A percentile compares a stretch with the other conserved stretches of the same genome.
Conservation (phyloP, 2,797 vertebrate species). For the Anniella stebbinsi region DNA sequence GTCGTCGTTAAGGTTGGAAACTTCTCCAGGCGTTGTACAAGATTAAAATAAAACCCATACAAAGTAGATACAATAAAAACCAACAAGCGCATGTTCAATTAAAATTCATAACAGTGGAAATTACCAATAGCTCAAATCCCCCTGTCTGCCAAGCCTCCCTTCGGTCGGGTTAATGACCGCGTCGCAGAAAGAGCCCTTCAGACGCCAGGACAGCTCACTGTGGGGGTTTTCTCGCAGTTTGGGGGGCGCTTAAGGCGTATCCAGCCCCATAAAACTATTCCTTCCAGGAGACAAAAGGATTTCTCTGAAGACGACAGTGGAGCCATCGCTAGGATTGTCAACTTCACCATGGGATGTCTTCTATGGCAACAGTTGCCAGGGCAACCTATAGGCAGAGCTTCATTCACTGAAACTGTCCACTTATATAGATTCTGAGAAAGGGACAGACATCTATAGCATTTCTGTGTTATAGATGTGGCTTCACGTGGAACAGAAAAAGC, state of each 20-base stretch:
- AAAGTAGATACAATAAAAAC: no score
- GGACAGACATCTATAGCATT: neutral
- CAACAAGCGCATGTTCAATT: no score
- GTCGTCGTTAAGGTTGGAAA: no score
- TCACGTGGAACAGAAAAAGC: neutral
- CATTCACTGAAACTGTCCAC: slow-evolving; percentile 7
- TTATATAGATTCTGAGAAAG: neutral
- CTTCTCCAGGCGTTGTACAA: no score
- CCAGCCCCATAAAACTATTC: neutral
- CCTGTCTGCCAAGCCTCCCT: no score
- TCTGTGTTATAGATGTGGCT: neutral
- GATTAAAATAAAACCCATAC: no score
- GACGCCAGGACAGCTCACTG: neutral
- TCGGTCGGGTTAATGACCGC: no score
- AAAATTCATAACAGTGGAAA: no score
- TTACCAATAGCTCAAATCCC: no score
- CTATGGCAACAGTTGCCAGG: slow-evolving; percentile 62
- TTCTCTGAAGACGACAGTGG: neutral
- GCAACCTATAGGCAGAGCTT: slow-evolving; percentile 57
- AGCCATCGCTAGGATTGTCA: slow-evolving; percentile 34
- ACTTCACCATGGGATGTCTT: slow-evolving; percentile 47
- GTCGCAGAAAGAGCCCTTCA: neutral
- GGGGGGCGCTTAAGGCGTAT: neutral
- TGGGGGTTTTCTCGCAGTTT: no score
- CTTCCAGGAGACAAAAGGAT: neutral